Evolutionary conservation across 2,888 invertebrate genomes (phyloP), one percentile per base, ranked within the genome.

Genomic region (Cynaeus angustus): DNA sequence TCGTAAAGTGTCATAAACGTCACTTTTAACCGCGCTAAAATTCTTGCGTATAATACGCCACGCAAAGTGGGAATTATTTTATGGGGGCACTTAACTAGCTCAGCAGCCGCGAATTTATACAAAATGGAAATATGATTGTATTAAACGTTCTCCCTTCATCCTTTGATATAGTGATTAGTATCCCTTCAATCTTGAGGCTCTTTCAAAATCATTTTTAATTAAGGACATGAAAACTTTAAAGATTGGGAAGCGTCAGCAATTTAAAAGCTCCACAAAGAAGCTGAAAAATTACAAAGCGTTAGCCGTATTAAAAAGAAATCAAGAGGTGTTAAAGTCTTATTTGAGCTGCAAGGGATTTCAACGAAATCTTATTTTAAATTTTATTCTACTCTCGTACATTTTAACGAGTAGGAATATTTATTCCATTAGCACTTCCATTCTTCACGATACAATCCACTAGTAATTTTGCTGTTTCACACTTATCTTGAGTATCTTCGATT

Each of bases 1-100:
- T 75, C 80, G 75, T 81, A 81, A 80, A 81, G 74, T 74, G 79
- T 79, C 81, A 81, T 81, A 81, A 81, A 76, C 72, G 81, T 80
- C 81, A 70, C 74, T 75, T 79, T 77, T 75, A 72, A 74, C 72
- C 73, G 70, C 69, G 48, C 53, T 37, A 74, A 74, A 75, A 73
- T 74, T 74, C 74, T 68, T 75, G 76, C 76, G 74, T 74, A 75
- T 68, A 68, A 70, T 67, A 68, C 52, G 58, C 48, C 59, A 59
- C 66, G 58, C 58, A 66, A 58, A 58, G 43, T 56, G 50, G 41
- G 43, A 66, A 66, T 59, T 72, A 70, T 75, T 67, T 66, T 65
- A 70, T 70, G 66, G 33, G 9, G 9, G 52, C 53, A 64, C 64
- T 64, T 64, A 64, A 41, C 62, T 61, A 59, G 58, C 12, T 59